phyloP scores from a whole-genome alignment of 2,797 vertebrate genomes.

The Tamandua tetradactyla region DNA sequence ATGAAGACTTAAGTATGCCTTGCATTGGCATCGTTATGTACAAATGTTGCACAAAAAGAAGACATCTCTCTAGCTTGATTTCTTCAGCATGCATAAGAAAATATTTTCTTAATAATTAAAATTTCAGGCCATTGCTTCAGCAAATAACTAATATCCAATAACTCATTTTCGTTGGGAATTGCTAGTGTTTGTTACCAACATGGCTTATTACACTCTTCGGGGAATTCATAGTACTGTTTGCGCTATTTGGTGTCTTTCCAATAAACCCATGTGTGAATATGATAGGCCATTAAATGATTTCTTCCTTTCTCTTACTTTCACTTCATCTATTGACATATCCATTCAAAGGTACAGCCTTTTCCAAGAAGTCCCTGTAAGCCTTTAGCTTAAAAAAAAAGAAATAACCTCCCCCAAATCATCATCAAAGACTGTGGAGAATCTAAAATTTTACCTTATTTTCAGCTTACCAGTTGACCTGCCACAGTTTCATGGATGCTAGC shows the following conservation, averaged over 20 bases:
- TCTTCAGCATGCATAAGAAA: slow-evolving; percentile 39
- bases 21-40: slow-evolving; percentile 80
- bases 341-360: neutral
- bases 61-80: slow-evolving; percentile 47
- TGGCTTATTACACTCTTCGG: neutral
- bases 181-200: neutral
- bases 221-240: neutral
- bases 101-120: slow-evolving; percentile 39
- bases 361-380: neutral
- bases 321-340: neutral
- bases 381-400: neutral
- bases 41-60: slow-evolving; percentile 75
- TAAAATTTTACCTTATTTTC: neutral
- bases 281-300: neutral
- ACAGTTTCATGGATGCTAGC: neutral
- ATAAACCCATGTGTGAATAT: neutral
- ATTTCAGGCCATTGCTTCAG: neutral
- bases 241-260: neutral
- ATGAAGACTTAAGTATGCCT: slow-evolving; percentile 84
- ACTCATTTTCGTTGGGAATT: neutral
- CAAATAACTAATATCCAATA: neutral
- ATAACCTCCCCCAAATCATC: neutral
- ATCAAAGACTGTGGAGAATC: neutral
- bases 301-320: neutral
- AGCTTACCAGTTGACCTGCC: neutral